Base-by-base conservation (phyloP, 2,797 vertebrate species). In the Spinus pinus region DNA sequence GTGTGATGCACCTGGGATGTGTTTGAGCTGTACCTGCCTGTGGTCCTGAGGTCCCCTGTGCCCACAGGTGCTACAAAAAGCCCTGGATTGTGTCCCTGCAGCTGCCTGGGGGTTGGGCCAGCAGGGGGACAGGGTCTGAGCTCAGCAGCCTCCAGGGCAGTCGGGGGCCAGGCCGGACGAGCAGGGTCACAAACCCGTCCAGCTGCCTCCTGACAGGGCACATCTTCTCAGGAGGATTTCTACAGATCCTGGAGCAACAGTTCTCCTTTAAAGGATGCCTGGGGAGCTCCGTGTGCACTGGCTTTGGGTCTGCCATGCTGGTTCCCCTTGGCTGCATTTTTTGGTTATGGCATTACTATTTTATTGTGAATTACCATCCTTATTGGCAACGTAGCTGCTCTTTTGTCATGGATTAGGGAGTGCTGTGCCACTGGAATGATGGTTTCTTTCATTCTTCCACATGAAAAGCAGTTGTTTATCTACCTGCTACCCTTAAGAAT, bases 111-210 rank as follows among this genome's bases (percentile, higher is more conserved):
- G 28, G 54, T 64, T 78, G 79, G 19, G 56, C 10, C 9, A 58
- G 1, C 21, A 69, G 58, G 44, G n/a, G 3, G 35, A 22, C 49
- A 15, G 56, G 7, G 56, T 39, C 49, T 60, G 80, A 56, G 61
- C 47, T 42, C 50, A 18, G 57, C 69, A 56, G 66, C 33, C 16
- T 37, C 35, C 27, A 15, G 11, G 0, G 25, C 24, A 22, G 10
- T 9, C 0, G 58, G 67, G 28, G 53, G 21, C 31, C n/a, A 54
- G 41, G 27, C 1, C 20, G 13, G 50, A 6, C 0, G 18, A 31
- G 1, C 1, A 2, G 18, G 23, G 27, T 30, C 49, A 57, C 1
- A 5, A 67, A 54, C 10, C 28, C 13, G 0, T 27, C 33, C 33
- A 39, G 33, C 33, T 85, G 31, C 35, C 22, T 57, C 8, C 0